A percentile compares a stretch with the other conserved stretches of the same genome.
Conservation (phyloP, 1,140 invertebrate species). For the Penaeus vannamei region DNA sequence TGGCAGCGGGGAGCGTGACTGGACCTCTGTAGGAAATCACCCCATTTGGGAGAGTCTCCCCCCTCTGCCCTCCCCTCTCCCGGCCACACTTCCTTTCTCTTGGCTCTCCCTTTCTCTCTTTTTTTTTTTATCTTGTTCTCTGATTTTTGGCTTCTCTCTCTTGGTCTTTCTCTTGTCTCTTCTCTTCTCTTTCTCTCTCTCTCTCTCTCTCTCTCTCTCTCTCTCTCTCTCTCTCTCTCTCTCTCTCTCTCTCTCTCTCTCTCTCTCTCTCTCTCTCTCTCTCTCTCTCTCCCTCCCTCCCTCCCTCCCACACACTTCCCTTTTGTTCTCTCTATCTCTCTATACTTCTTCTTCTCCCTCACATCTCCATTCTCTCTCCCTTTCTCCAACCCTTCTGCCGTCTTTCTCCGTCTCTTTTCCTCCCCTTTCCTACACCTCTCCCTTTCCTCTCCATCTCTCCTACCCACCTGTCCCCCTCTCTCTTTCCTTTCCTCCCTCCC, state of each 20-base stretch:
- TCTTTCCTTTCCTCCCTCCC: neutral
- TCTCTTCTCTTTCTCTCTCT: neutral
- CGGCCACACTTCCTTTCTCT: too few relatives aligned
- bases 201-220: conserved; percentile 6
- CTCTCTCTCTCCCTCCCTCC: neutral
- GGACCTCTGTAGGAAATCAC: too few relatives aligned
- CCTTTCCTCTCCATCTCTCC: neutral
- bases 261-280: too few relatives aligned
- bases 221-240: neutral
- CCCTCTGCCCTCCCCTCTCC: too few relatives aligned
- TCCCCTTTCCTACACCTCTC: neutral
- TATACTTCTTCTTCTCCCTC: neutral
- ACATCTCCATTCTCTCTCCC: neutral
- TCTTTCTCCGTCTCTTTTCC: neutral
- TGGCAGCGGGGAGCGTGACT: too few relatives aligned
- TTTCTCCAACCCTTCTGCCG: neutral
- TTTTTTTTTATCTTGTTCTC: neutral
- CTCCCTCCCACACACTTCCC: too few relatives aligned
- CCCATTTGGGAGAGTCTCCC: too few relatives aligned
- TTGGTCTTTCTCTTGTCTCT: neutral
- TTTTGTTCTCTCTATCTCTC: neutral
- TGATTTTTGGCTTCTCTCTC: neutral
- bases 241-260: neutral
- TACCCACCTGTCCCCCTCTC: neutral
- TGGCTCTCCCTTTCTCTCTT: neutral